Evolutionary conservation across 2,113 vertebrate species (phyloP).

Genomic region (Monopterus albus): DNA sequence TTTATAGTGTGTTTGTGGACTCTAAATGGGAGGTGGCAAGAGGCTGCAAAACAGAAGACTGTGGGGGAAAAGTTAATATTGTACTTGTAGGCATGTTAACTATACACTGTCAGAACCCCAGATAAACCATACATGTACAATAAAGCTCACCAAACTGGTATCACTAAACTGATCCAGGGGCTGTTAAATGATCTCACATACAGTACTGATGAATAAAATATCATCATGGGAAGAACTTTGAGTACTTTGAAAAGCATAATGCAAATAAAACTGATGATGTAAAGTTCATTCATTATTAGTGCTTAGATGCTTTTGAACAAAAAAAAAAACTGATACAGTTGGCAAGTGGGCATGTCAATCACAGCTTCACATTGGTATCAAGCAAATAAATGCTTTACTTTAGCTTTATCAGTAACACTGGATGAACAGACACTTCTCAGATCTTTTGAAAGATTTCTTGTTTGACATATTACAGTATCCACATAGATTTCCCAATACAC

Average conservation of each 20-base stretch:
- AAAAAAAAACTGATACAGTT: slow-evolving; percentile 6
- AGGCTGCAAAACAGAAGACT: slow-evolving; percentile 6
- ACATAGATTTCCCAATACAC: too few species aligned
- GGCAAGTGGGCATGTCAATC: slow-evolving; percentile 24
- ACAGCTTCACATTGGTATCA: neutral
- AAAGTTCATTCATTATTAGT: slow-evolving; percentile 55
- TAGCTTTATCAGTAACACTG: neutral
- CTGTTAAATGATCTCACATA: slow-evolving; percentile 17
- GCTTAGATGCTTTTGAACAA: slow-evolving; percentile 6
- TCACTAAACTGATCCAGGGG: slow-evolving; percentile 11
- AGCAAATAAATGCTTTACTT: slow-evolving; percentile 40
- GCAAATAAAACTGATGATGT: slow-evolving; percentile 42
- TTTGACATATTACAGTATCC: neutral
- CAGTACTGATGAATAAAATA: slow-evolving; percentile 18
- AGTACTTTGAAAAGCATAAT: slow-evolving; percentile 16
- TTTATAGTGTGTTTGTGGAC: neutral
- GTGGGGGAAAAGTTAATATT: neutral
- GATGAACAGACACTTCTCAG: neutral
- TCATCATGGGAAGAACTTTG: slow-evolving; percentile 55
- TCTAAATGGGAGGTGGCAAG: slow-evolving; percentile 9
- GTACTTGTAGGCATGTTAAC: slow-evolving; percentile 12
- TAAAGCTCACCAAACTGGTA: neutral
- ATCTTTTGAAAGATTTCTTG: slow-evolving; percentile 6
- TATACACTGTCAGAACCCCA: slow-evolving; percentile 33
- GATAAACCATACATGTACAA: slow-evolving; percentile 28